These are phyloP conservation scores for Forbesichthys papilliferus DNA, from an alignment of 2,113 vertebrate genomes.

Conservation along the genomic window DNA sequence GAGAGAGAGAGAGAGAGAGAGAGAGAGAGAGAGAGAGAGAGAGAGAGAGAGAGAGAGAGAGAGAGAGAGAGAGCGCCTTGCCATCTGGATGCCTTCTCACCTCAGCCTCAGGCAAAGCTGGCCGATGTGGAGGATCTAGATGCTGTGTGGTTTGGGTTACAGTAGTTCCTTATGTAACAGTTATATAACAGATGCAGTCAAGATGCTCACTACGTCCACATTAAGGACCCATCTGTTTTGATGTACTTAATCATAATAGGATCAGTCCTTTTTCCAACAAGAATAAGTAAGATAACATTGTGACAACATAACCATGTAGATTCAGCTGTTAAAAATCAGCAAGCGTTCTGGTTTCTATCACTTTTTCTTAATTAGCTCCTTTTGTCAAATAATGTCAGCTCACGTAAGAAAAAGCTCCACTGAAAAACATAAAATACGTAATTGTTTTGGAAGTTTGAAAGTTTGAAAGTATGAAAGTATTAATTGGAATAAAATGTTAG, in stretches of 20 bases:
- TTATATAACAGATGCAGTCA: conserved; percentile 44
- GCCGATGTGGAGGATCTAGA: conserved; percentile 29
- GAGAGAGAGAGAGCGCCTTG: conserved; percentile 6
- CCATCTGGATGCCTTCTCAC: conserved; percentile 50
- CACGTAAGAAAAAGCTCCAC: too few species aligned
- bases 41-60: conserved; percentile 6
- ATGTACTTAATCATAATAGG: conserved; percentile 12
- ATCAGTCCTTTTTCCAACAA: background rate
- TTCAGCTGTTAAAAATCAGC: conserved; percentile 4
- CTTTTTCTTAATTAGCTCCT: too few species aligned
- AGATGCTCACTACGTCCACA: conserved; percentile 22
- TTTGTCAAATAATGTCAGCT: too few species aligned
- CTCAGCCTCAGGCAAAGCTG: conserved; percentile 40
- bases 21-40: conserved; percentile 1
- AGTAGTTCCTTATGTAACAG: conserved; percentile 45
- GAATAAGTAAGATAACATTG: background rate
- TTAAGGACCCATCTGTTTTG: conserved; percentile 22
- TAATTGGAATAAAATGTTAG: too few species aligned
- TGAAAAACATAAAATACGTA: too few species aligned
- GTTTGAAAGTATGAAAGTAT: too few species aligned
- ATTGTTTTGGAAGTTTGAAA: too few species aligned
- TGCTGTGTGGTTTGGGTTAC: conserved; percentile 21
- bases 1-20: conserved; percentile 4
- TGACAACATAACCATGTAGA: background rate
- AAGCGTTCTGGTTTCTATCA: background rate